Conservation (phyloP, 2,113 vertebrate genomes). For the Petrocephalus zakoni region DNA sequence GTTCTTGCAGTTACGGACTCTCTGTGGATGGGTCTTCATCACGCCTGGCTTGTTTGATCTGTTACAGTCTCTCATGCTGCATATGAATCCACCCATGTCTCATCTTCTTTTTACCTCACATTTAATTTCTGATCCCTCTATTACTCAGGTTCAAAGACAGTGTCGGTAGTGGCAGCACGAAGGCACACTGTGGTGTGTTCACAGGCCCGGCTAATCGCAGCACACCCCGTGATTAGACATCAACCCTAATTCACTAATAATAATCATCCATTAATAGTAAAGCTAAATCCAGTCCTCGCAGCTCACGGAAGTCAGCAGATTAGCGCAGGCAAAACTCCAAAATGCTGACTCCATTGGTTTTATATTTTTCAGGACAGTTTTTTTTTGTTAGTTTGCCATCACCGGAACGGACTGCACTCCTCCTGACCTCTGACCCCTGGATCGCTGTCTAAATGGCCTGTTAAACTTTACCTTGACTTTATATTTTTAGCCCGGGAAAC, state of each 20-base stretch:
- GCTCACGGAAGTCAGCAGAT: conserved; percentile 42
- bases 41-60: not conserved
- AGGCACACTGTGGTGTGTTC: not conserved
- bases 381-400: conserved; percentile 35
- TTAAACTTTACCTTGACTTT: not conserved
- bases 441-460: not conserved
- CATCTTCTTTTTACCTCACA: not conserved
- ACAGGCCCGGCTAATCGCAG: not conserved
- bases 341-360: not conserved
- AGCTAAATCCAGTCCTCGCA: not conserved
- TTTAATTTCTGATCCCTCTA: not conserved
- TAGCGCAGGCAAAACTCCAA: not conserved
- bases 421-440: not conserved
- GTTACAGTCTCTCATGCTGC: not conserved
- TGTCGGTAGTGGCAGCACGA: not conserved
- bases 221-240: conserved; percentile 40
- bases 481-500: not conserved
- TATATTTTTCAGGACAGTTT: conserved; percentile 36
- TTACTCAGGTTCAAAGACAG: not conserved
- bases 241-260: conserved; percentile 33
- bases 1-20: not conserved
- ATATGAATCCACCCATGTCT: not conserved
- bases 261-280: conserved; percentile 9
- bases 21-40: not conserved
- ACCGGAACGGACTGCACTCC: not conserved